Conservation (phyloP, 2,888 invertebrate species). For the Dynastes maya region DNA sequence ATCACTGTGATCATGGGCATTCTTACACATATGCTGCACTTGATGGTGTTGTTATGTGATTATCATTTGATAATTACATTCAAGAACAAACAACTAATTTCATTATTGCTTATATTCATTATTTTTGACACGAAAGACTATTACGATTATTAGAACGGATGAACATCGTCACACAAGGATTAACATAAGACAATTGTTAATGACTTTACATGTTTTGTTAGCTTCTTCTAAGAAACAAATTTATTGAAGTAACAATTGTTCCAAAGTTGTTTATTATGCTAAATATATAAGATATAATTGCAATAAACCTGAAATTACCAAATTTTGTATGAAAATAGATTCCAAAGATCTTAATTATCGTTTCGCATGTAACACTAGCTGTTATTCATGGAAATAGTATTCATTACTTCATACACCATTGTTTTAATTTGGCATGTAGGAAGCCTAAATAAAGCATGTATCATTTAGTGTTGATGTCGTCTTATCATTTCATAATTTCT, state of each 20-base stretch:
- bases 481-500: no score
- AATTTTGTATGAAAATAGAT: no score
- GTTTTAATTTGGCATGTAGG: no score
- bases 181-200: not conserved
- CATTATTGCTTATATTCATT: constrained; percentile 5
- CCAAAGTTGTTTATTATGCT: not conserved
- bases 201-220: not conserved
- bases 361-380: no score
- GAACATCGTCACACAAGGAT: not conserved
- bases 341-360: no score
- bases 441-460: no score
- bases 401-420: no score
- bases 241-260: not conserved
- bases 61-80: constrained; percentile 1
- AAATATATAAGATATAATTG: not conserved
- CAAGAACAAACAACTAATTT: constrained; percentile 7
- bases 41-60: constrained; percentile 4
- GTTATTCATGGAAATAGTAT: no score
- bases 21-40: not conserved
- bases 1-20: constrained; percentile 2
- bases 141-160: not conserved
- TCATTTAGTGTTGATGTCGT: no score
- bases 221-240: constrained; percentile 2
- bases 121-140: constrained; percentile 2
- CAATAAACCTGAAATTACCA: no score